Percentiles rank a stretch among this genome's conserved stretches.
Conservation (phyloP, 2,888 invertebrate species). For the Venusia cambrica region DNA sequence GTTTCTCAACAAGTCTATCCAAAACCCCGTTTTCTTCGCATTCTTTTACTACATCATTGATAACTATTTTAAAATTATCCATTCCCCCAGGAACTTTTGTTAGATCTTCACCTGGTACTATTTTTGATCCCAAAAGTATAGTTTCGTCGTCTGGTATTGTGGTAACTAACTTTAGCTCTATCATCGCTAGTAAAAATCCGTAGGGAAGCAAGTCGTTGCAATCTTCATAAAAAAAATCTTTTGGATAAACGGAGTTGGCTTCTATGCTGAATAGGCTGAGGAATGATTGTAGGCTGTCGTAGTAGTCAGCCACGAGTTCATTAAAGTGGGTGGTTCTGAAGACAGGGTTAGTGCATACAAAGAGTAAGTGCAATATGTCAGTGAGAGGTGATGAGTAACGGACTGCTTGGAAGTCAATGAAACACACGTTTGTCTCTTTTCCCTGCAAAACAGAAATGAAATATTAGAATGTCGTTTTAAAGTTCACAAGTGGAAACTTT, state of each 20-base stretch:
- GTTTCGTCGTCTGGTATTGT: slow-evolving; percentile 44
- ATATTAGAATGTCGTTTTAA: slow-evolving; percentile 1
- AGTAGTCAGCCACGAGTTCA: slow-evolving; percentile 47
- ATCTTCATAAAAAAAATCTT: slow-evolving; percentile 48
- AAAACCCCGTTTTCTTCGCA: slow-evolving; percentile 49
- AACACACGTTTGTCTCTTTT: slow-evolving; percentile 43
- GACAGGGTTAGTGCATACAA: slow-evolving; percentile 54
- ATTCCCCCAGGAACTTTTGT: slow-evolving; percentile 33
- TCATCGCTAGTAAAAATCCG: slow-evolving; percentile 55
- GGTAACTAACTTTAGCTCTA: slow-evolving; percentile 55
- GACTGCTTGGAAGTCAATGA: slow-evolving; percentile 67
- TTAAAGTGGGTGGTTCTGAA: slow-evolving; percentile 54
- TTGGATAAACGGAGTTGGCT: slow-evolving; percentile 44
- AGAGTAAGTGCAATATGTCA: slow-evolving; percentile 59
- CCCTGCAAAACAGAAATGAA: slow-evolving; percentile 10
- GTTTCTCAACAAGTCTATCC: slow-evolving; percentile 40
- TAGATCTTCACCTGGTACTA: slow-evolving; percentile 30
- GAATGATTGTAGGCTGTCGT: slow-evolving; percentile 47
- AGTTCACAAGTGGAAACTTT: too few relatives aligned
- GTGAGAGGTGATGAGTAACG: slow-evolving; percentile 60
- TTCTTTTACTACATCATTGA: slow-evolving; percentile 61
- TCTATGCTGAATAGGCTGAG: slow-evolving; percentile 48
- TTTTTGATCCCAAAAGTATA: slow-evolving; percentile 32
- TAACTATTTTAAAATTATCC: slow-evolving; percentile 42
- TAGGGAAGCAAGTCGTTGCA: slow-evolving; percentile 47